Evolutionary conservation across 2,888 invertebrate genomes (phyloP).

Genomic region (Neoitamus cyanurus): DNA sequence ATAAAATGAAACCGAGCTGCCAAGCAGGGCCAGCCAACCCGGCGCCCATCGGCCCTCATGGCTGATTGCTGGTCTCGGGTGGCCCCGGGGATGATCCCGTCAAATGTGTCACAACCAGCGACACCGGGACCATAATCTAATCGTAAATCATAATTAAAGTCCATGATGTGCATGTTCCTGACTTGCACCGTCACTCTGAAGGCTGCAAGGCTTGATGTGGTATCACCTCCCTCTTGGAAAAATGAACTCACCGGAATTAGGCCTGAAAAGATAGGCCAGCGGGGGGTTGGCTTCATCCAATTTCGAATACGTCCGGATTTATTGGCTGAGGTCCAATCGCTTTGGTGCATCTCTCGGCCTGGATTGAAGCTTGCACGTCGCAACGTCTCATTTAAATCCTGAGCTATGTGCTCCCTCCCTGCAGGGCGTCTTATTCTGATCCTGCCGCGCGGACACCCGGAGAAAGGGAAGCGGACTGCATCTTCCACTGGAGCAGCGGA

Average conservation of each 20-base stretch:
- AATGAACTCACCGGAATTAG: not conserved
- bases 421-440: not conserved
- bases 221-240: no score
- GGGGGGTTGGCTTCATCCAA: not conserved
- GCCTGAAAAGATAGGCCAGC: not conserved
- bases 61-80: not conserved
- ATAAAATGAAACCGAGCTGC: not conserved
- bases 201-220: not conserved
- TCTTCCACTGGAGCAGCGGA: not conserved
- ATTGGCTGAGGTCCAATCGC: slow-evolving; percentile 9
- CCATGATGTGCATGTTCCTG: slow-evolving; percentile 18
- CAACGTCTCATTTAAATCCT: slow-evolving; percentile 38
- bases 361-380: not conserved
- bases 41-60: not conserved
- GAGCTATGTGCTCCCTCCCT: slow-evolving; percentile 8
- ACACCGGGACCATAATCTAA: slow-evolving; percentile 8
- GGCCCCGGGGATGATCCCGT: not conserved
- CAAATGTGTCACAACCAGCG: slow-evolving; percentile 19
- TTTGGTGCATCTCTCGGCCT: not conserved
- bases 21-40: not conserved
- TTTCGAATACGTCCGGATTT: not conserved
- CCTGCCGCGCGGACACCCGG: not conserved
- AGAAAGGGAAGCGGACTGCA: not conserved
- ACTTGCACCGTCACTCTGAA: slow-evolving; percentile 12
- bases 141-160: slow-evolving; percentile 44